Conservation (phyloP, 1,140 invertebrate genomes). For the Geopemphigus sp. region DNA sequence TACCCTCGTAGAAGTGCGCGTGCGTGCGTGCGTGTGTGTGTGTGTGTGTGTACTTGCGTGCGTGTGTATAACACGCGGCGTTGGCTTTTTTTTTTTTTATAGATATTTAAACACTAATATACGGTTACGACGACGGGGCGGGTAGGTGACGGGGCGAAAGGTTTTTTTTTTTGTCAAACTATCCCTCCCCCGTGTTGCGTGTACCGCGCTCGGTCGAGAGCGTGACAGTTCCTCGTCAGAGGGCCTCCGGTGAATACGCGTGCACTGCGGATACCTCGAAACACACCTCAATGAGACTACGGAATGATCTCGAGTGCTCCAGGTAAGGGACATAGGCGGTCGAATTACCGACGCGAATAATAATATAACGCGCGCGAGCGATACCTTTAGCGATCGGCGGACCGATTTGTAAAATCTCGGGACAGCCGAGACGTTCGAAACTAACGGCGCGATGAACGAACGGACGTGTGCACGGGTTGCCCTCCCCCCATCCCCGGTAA, state of each 20-base stretch:
- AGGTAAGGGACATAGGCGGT: constrained; percentile 23
- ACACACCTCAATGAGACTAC: constrained; percentile 42
- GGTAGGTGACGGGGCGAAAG: not conserved
- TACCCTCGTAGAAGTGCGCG: too few relatives aligned
- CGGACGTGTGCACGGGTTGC: too few relatives aligned
- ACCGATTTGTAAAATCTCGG: too few relatives aligned
- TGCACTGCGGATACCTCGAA: not conserved
- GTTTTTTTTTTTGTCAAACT: constrained; percentile 35
- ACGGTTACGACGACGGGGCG: not conserved
- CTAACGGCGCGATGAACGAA: too few relatives aligned
- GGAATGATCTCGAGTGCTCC: constrained; percentile 40
- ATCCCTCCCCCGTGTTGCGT: not conserved
- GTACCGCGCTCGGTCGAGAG: not conserved
- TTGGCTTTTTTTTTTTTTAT: not conserved
- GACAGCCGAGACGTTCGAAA: too few relatives aligned
- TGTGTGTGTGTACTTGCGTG: too few relatives aligned
- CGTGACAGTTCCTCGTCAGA: constrained; percentile 45
- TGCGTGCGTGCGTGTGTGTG: too few relatives aligned
- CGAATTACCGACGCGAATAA: too few relatives aligned
- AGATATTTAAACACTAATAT: constrained; percentile 35
- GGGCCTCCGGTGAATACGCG: constrained; percentile 18
- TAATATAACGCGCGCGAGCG: too few relatives aligned
- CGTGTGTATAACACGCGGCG: not conserved
- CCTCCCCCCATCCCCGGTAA: too few relatives aligned
- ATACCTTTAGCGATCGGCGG: too few relatives aligned